Percentiles rank a stretch among this genome's conserved stretches.
Conservation (phyloP, 2,888 invertebrate species). For the Arrhopalites spinosus region DNA sequence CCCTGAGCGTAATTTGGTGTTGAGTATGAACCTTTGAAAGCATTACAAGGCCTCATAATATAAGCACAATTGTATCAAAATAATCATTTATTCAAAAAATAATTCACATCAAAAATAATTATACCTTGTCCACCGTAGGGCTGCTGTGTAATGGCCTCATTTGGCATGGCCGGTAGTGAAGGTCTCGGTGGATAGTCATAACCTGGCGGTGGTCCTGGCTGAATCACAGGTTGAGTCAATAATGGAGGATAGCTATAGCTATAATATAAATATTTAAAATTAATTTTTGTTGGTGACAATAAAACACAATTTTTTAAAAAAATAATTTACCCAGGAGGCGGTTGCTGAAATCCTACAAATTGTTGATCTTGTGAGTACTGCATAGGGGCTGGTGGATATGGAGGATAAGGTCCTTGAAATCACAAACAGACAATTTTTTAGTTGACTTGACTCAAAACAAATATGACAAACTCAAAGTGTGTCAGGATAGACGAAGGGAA, state of each 20-base stretch:
- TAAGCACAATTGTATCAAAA: not conserved
- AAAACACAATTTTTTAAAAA: not conserved
- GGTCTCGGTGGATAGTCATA: not conserved
- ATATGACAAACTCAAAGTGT: not conserved
- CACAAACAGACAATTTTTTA: not conserved
- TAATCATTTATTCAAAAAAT: not conserved
- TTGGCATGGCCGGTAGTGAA: not conserved
- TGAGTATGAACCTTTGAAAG: conserved; percentile 4
- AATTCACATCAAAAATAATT: not conserved
- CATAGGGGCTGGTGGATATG: not conserved
- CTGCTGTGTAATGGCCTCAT: not conserved
- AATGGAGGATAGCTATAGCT: conserved; percentile 7
- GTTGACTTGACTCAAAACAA: not conserved
- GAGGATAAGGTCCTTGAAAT: not conserved
- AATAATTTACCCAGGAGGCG: conserved; percentile 6
- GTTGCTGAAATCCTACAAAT: conserved; percentile 12
- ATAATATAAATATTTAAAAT: not conserved
- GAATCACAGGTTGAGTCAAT: not conserved
- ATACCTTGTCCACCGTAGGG: not conserved
- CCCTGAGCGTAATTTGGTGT: conserved; percentile 16
- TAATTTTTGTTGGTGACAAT: not conserved
- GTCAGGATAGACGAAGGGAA: not conserved
- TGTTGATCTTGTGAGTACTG: not conserved
- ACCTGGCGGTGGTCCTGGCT: not conserved
- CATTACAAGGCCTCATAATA: not conserved